phyloP scores from a whole-genome alignment of 2,888 invertebrate genomes.

The Alcis repandata region DNA sequence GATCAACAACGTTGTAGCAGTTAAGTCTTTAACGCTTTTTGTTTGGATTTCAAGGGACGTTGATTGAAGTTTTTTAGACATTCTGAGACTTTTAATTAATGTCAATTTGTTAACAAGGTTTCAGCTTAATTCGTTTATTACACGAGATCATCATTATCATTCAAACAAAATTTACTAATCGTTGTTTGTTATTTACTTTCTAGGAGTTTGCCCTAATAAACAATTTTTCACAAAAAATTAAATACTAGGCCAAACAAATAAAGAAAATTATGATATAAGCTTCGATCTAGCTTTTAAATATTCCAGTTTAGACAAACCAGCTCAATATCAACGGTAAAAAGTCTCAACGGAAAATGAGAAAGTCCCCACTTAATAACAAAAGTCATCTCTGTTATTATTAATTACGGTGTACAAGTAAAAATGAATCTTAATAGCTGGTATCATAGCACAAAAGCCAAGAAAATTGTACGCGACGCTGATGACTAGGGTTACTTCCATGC shows the following conservation, averaged over 20 bases:
- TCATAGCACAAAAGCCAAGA: slow-evolving; percentile 63
- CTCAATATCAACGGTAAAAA: slow-evolving; percentile 47
- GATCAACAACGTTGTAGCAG: slow-evolving; percentile 23
- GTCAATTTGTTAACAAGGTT: neutral
- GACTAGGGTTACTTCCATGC: slow-evolving; percentile 21
- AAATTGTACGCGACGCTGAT: slow-evolving; percentile 62
- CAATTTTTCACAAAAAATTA: too few species aligned
- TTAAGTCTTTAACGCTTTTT: slow-evolving; percentile 30
- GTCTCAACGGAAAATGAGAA: slow-evolving; percentile 51
- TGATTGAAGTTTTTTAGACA: slow-evolving; percentile 17
- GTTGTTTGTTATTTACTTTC: too few species aligned
- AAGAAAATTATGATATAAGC: too few species aligned
- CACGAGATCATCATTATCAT: too few species aligned
- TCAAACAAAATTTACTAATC: too few species aligned
- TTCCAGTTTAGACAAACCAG: slow-evolving; percentile 36
- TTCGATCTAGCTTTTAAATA: slow-evolving; percentile 3
- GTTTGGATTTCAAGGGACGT: slow-evolving; percentile 19
- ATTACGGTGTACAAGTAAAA: slow-evolving; percentile 61
- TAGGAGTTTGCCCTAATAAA: too few species aligned
- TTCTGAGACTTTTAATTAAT: neutral
- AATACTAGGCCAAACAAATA: too few species aligned
- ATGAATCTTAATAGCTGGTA: slow-evolving; percentile 70
- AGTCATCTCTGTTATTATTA: slow-evolving; percentile 51
- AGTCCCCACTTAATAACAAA: slow-evolving; percentile 52
- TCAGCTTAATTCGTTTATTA: neutral